Base-by-base conservation (phyloP, 2,888 invertebrate species). In the Xylophagus ater region DNA sequence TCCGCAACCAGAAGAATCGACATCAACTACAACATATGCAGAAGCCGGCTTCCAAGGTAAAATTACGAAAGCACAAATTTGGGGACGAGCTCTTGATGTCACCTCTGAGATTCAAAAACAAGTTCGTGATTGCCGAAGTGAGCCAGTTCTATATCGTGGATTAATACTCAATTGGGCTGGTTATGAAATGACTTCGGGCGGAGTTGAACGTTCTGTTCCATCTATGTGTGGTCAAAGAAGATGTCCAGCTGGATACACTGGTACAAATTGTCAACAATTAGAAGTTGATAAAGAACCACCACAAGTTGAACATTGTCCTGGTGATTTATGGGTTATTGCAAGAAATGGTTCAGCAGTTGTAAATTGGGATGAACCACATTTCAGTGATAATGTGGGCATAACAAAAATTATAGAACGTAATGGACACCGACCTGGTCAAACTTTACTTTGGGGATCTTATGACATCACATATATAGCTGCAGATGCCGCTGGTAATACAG, bases 31-130 rank as follows among this genome's bases (percentile, higher is more conserved):
- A n/a, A 56, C 60, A 2, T 88, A 87, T 54, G 81, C 85, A 0
- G 89, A 89, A 63, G 71, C 81, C 30, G 92, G 92, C n/a, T 93
- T 93, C 78, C 88, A 89, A 70, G 96, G 96, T 19, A 87, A 89
- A 53, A 68, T 96, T 26, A 92, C 90, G 7, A 87, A 93, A 63
- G 85, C 92, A 21, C 92, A 94, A 68, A 78, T 94, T 41, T 96
- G 94, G 94, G 83, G 82, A 51, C 74, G 89, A 31, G 86, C 89
- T 25, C 69, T 94, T 1, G 92, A 93, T 57, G 82, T 90, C 13
- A 88, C 89, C 4, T 84, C 84, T 43, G 92, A 92, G 63, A 81
- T 93, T 46, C 92, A 93, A 52, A 88, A 88, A 58, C 90, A 92
- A 74, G 90, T 90, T 1, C 74, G 90, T 18, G 90, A 89, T 54